phyloP scores from a whole-genome alignment of 2,797 vertebrate species.

The Fistularia commersonii region DNA sequence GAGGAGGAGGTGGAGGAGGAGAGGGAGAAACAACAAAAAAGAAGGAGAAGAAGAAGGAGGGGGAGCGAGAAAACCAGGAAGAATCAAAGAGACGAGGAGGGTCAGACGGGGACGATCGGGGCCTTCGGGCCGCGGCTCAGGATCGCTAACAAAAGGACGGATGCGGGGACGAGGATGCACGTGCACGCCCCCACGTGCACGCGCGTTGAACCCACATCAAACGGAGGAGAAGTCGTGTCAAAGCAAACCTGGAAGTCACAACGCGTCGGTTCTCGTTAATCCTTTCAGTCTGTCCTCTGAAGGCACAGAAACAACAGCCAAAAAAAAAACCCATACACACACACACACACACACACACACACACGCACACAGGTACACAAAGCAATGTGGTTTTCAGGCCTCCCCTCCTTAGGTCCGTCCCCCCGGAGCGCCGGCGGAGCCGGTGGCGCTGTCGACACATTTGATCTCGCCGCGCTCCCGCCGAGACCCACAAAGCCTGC shows the following conservation, averaged over 20 bases:
- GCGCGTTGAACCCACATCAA: slow-evolving; percentile 42
- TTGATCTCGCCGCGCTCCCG: slow-evolving; percentile 58
- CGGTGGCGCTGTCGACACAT: slow-evolving; percentile 34
- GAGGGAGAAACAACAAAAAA: not conserved
- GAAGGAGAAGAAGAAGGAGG: not conserved
- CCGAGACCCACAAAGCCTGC: slow-evolving; percentile 42
- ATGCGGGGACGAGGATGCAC: slow-evolving; percentile 29
- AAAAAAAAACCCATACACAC: slow-evolving; percentile 16
- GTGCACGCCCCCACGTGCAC: slow-evolving; percentile 10
- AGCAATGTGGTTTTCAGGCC: slow-evolving; percentile 38
- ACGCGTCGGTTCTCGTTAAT: slow-evolving; percentile 51
- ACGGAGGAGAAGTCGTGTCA: slow-evolving; percentile 41
- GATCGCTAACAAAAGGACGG: slow-evolving; percentile 46
- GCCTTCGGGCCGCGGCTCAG: slow-evolving; percentile 32
- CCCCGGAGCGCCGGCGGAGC: slow-evolving; percentile 53
- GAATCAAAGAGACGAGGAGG: not conserved
- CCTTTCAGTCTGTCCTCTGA: slow-evolving; percentile 52
- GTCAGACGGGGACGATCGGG: slow-evolving; percentile 12
- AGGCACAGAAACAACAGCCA: slow-evolving; percentile 18
- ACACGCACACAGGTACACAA: slow-evolving; percentile 27
- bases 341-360: slow-evolving; percentile 1
- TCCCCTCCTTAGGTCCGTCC: slow-evolving; percentile 59
- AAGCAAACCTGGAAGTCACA: slow-evolving; percentile 55
- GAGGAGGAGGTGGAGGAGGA: not conserved
- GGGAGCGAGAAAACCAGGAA: no score